Percentiles rank a stretch among this genome's conserved stretches.
Evolutionary conservation across 2,797 vertebrate species (phyloP).

Genomic region (Nyctalus aviator): DNA sequence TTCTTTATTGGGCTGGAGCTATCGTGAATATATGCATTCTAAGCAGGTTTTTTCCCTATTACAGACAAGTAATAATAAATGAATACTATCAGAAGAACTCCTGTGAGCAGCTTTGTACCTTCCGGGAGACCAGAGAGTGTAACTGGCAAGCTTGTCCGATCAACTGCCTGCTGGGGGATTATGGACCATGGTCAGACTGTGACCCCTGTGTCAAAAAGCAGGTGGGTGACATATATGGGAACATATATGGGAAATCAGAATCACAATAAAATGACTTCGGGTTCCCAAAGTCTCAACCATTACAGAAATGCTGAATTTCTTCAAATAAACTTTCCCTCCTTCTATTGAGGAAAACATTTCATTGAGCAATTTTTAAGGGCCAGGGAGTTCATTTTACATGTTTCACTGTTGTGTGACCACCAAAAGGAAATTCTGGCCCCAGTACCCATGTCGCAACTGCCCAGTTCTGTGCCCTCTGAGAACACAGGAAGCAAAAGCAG

Average conservation of each 20-base stretch:
- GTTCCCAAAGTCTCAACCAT: not conserved
- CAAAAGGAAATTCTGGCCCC: not conserved
- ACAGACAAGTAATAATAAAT: conserved; percentile 87
- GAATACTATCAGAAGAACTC: conserved; percentile 89
- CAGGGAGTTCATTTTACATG: not conserved
- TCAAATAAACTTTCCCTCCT: conserved; percentile 40
- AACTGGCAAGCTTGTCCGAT: conserved; percentile 92
- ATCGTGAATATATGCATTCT: not conserved
- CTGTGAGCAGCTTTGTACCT: conserved; percentile 89
- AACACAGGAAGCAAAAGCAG: conserved; percentile 4
- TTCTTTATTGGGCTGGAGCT: not conserved
- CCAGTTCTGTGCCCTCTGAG: not conserved
- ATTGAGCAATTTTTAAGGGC: not conserved
- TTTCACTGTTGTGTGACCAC: not conserved
- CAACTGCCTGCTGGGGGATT: conserved; percentile 92
- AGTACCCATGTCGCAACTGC: no score
- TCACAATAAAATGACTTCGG: not conserved
- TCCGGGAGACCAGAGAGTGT: conserved; percentile 88
- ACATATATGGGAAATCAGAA: not conserved
- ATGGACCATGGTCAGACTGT: conserved; percentile 94
- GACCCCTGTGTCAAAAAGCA: conserved; percentile 93
- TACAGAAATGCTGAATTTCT: not conserved
- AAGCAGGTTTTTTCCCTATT: conserved; percentile 51
- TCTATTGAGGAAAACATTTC: not conserved
- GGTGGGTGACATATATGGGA: conserved; percentile 84